Evolutionary conservation across 2,797 vertebrate species (phyloP).

Genomic region (Zenarchopterus dispar): DNA sequence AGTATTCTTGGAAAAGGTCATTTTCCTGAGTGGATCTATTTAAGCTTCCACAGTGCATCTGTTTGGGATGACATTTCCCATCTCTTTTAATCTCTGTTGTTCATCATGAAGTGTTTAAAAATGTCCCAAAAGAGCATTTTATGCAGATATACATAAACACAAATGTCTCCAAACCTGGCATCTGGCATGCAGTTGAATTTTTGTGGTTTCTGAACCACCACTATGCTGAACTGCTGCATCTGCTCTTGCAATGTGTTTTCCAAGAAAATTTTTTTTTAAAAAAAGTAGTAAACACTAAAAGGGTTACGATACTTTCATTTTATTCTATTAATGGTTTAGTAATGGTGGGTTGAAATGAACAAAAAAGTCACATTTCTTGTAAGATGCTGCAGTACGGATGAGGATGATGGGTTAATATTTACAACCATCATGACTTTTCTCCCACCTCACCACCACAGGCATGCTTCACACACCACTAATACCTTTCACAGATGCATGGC

Average conservation of each 20-base stretch:
- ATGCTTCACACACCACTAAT: no score
- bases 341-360: no score
- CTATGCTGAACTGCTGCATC: background rate
- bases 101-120: no score
- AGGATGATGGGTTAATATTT: no score
- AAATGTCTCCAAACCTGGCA: conserved; percentile 3
- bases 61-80: conserved; percentile 19
- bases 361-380: no score
- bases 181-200: background rate
- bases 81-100: conserved; percentile 6
- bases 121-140: conserved; percentile 1
- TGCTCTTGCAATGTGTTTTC: no score
- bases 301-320: background rate
- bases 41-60: conserved; percentile 1
- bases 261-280: background rate
- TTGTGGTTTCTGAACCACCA: background rate
- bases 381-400: no score
- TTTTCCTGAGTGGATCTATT: conserved; percentile 6
- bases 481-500: no score
- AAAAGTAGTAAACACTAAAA: background rate
- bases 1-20: background rate
- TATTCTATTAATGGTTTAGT: background rate
- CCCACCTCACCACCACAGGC: no score
- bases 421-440: no score
- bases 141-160: conserved; percentile 1